A percentile compares a stretch with the other conserved stretches of the same genome.
Evolutionary conservation across 1,140 invertebrate species (phyloP).

Genomic region (Phthorimaea operculella): DNA sequence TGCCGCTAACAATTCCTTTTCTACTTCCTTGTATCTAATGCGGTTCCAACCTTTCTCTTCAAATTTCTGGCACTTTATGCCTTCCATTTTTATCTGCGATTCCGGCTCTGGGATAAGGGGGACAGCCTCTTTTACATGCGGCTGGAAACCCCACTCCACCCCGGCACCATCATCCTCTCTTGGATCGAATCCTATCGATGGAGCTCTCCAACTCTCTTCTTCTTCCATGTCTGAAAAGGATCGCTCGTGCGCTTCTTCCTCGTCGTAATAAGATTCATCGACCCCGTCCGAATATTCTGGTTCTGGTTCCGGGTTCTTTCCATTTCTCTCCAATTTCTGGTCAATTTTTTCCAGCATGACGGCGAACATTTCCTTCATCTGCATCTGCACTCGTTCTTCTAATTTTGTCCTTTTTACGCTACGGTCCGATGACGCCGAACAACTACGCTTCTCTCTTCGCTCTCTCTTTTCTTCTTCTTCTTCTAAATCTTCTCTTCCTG

Average conservation of each 20-base stretch:
- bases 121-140: conserved; percentile 19
- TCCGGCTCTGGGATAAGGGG: conserved; percentile 18
- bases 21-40: conserved; percentile 22
- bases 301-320: background rate
- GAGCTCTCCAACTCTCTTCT: background rate
- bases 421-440: background rate
- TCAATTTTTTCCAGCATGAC: background rate
- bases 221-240: background rate
- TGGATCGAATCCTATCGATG: background rate
- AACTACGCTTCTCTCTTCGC: background rate
- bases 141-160: background rate
- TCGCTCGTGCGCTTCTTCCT: background rate
- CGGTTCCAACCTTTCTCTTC: conserved; percentile 19
- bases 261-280: background rate
- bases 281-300: background rate
- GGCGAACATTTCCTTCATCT: background rate
- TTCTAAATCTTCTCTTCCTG: background rate
- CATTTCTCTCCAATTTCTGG: background rate
- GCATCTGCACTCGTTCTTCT: background rate
- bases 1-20: conserved; percentile 13
- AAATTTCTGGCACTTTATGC: conserved; percentile 18
- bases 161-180: background rate
- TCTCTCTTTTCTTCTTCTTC: background rate
- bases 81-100: conserved; percentile 16
- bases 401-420: background rate